Base-by-base conservation (phyloP, 2,888 invertebrate species). In the Drosophila prolongata region DNA sequence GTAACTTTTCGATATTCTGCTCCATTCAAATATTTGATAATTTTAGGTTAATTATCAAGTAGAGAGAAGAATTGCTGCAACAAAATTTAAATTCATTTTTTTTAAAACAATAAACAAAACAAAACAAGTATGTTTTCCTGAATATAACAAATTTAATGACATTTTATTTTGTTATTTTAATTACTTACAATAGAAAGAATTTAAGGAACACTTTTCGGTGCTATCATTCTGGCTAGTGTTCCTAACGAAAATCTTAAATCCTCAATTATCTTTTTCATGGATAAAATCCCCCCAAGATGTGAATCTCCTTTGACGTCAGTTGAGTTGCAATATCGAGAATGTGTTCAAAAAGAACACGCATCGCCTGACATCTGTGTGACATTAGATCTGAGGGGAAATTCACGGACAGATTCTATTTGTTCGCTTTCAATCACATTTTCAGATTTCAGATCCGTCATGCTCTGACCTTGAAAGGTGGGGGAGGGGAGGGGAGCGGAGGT, bases 371-470 rank as follows among this genome's bases (percentile, higher is more conserved):
- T 70, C 43, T 66, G 69, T 65, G 69, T 68, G 65, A 40, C 56
- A 68, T 56, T 56, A 47, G 46, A 68, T 37, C 37, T 24, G 38
- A n/a, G 30, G 38, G 37, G 13, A 38, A 19, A 50, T 44, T 50
- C 64, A 66, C 27, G 43, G 13, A 54, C 44, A 34, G 56, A 69
- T 56, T 66, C 65, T 68, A 66, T 66, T 66, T 55, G 65, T 46
- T 56, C 56, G 68, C 69, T 68, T 66, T 66, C 66, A 56, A 66
- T 66, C 66, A 66, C 66, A 56, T 66, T 66, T 56, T 35, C 46
- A 66, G 65, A 64, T 62, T 64, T 38, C 8, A 8, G 30, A 30
- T 30, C 34, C 61, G 64, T 64, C 65, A 64, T 64, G 19, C 62
- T 19, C 40, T 66, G 66, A 66, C 66, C 66, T 66, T 66, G 66